Evolutionary conservation across 2,113 vertebrate species (phyloP).

Genomic region (Pelecanoides urinatrix): DNA sequence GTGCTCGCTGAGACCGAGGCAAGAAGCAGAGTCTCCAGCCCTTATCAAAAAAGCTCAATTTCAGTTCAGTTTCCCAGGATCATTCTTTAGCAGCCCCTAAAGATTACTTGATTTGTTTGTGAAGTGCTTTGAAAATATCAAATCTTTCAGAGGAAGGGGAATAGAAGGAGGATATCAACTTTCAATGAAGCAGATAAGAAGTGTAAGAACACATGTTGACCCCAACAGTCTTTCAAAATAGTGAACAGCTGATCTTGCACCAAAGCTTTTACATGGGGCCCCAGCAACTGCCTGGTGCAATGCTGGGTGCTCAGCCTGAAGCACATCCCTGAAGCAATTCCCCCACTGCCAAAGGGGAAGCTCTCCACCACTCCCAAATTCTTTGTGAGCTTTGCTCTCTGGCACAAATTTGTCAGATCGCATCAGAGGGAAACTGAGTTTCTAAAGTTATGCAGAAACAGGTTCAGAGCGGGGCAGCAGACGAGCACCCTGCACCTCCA

Average conservation of each 20-base stretch:
- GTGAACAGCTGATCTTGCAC: background rate
- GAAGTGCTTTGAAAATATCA: background rate
- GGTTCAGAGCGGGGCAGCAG: background rate
- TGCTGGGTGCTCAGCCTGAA: background rate
- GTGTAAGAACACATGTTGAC: fast-evolving
- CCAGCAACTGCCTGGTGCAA: background rate
- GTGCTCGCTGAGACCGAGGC: fast-evolving
- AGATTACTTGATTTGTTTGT: background rate
- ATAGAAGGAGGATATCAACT: background rate
- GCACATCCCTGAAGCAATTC: background rate
- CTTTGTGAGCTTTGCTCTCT: background rate
- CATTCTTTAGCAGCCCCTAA: background rate
- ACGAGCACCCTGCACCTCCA: background rate
- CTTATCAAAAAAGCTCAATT: background rate
- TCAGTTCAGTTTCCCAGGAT: background rate
- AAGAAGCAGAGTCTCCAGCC: background rate
- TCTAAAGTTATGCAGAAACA: background rate
- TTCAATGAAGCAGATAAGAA: background rate
- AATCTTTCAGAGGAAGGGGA: background rate
- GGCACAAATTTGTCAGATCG: background rate
- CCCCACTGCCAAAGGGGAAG: too few species aligned
- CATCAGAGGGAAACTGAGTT: background rate
- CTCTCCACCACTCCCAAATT: background rate
- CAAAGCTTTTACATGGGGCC: fast-evolving
- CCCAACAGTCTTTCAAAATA: background rate